Evolutionary conservation across 2,797 vertebrate species (phyloP), one percentile per base, ranked within the genome.

Genomic region (Scarus forsteni): DNA sequence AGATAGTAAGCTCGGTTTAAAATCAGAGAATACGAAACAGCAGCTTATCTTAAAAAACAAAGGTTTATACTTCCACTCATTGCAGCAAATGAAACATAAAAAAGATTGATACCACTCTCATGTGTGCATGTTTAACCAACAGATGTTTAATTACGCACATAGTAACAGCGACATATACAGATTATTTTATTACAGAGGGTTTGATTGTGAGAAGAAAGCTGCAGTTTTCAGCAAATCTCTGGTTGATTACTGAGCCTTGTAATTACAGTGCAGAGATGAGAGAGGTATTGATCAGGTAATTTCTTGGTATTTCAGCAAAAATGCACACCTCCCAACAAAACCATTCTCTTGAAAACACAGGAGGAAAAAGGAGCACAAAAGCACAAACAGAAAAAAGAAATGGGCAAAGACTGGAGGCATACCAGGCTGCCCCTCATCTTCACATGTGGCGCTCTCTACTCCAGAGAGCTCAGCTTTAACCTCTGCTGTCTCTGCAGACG

Each of bases 341-440:
- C 15, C 2, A 10, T n/a, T 54, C 15, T 38, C 3, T 18, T 48
- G 9, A 16, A 48, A 16, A 48, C 14, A 7, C 46, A 8, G 8
- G n/a, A n/a, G 7, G 8, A 8, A n/a, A 38, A n/a, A 38, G 14
- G 10, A 38, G 14, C 49, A 12, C 3, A 1, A 54, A 54, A 35
- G 52, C 72, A 58, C n/a, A 75, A 79, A 77, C 62, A 46, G 75
- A 66, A 54, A 68, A 38, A 54, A 27, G 34, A 52, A 49, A 65
- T 11, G 45, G 48, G 8, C 5, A 36, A 4, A 13, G 42, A 7
- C 46, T 7, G 14, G 52, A 54, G 52, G 61, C 60, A 3, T 91
- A 92, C 86, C 91, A 0, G 57, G 72, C 59, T 70, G 82, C 60
- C 75, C 88, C 77, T 83, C 75, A n/a, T 87, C 87, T 55, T 68